Conservation (phyloP, 2,888 invertebrate genomes). For the Synergus umbraculus region DNA sequence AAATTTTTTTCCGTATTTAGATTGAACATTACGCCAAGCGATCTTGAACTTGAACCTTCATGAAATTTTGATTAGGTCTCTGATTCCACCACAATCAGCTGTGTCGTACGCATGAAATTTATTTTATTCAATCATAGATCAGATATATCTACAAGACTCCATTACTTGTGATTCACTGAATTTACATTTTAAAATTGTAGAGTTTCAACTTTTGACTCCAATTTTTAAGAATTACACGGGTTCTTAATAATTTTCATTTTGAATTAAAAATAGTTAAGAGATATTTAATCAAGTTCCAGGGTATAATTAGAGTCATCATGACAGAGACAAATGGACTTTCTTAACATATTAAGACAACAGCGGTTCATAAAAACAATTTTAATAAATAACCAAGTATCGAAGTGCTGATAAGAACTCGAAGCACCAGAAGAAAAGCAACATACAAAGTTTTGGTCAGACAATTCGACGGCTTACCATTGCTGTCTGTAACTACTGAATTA, state of each 20-base stretch:
- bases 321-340: neutral
- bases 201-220: neutral
- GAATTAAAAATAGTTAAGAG: neutral
- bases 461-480: conserved; percentile 9
- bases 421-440: conserved; percentile 11
- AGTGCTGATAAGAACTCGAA: conserved; percentile 11
- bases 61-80: conserved; percentile 26
- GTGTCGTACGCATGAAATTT: neutral
- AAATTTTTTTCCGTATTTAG: conserved; percentile 34
- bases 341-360: neutral
- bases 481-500: conserved; percentile 18
- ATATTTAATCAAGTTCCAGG: neutral
- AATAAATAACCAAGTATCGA: neutral
- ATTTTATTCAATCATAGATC: neutral
- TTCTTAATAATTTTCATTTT: neutral
- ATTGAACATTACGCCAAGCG: conserved; percentile 38
- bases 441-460: conserved; percentile 3
- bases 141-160: neutral
- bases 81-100: conserved; percentile 5
- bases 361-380: neutral
- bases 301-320: neutral
- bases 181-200: neutral
- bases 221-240: neutral
- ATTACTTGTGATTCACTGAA: neutral
- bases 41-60: conserved; percentile 35